phyloP scores from a whole-genome alignment of 2,888 invertebrate species.

The Lapara coniferarum region DNA sequence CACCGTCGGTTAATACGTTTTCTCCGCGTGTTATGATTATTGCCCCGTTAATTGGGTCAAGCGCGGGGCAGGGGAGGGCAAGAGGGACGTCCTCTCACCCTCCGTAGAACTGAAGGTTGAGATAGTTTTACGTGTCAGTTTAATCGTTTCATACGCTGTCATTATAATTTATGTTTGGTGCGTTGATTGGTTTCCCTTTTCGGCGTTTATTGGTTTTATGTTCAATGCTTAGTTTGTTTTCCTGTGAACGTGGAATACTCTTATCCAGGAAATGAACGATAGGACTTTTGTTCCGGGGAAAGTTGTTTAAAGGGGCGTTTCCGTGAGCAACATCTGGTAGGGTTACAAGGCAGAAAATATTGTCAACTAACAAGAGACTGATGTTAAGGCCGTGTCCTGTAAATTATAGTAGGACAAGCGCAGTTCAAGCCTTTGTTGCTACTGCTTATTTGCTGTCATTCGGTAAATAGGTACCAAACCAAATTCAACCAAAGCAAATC shows the following conservation, averaged over 20 bases:
- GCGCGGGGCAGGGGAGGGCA: not conserved
- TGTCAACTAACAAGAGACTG: too few species aligned
- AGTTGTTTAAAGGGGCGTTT: too few species aligned
- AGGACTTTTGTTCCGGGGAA: not conserved
- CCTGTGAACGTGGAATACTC: not conserved
- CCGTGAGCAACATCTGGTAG: too few species aligned
- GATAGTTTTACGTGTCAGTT: slow-evolving; percentile 10
- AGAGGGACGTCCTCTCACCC: not conserved
- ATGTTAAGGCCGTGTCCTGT: too few species aligned
- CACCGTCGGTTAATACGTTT: not conserved
- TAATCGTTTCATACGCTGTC: not conserved
- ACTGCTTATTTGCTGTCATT: too few species aligned
- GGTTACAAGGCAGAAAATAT: too few species aligned
- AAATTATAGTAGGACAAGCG: too few species aligned
- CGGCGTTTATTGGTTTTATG: not conserved
- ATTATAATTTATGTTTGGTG: slow-evolving; percentile 2
- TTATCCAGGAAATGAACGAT: not conserved
- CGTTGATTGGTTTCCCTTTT: slow-evolving; percentile 10
- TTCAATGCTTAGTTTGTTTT: not conserved
- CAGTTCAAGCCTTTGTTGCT: too few species aligned
- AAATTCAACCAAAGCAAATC: too few species aligned
- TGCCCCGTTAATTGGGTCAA: slow-evolving; percentile 19
- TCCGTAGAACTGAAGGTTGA: slow-evolving; percentile 3
- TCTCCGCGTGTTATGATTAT: slow-evolving; percentile 19
- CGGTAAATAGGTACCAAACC: too few species aligned